Evolutionary conservation across 2,888 invertebrate species (phyloP).

Genomic region (Aphodius sticticus): DNA sequence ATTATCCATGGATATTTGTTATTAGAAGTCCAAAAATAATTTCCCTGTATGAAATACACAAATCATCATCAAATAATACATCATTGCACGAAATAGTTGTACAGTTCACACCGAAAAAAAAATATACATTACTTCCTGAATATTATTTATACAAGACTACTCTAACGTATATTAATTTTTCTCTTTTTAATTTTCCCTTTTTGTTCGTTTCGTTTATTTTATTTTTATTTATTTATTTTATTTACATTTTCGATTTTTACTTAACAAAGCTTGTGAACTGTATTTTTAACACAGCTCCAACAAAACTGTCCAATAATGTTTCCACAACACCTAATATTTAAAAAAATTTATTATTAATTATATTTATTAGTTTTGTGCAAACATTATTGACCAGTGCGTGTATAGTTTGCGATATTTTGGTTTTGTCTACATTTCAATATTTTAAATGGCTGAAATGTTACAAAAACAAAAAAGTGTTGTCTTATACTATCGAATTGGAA

Average conservation of each 20-base stretch:
- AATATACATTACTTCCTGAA: conserved; percentile 10
- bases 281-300: conserved; percentile 37
- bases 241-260: conserved; percentile 33
- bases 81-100: not conserved
- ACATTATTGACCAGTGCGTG: not conserved
- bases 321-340: not conserved
- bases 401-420: not conserved
- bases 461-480: not conserved
- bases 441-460: not conserved
- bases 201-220: conserved; percentile 24
- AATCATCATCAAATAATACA: too few species aligned
- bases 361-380: not conserved
- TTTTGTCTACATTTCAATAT: not conserved
- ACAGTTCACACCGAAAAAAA: conserved; percentile 19
- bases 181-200: conserved; percentile 15
- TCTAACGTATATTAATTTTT: conserved; percentile 17
- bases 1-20: too few species aligned
- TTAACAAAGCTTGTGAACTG: conserved; percentile 43
- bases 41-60: too few species aligned
- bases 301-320: not conserved
- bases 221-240: conserved; percentile 24
- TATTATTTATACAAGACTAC: conserved; percentile 15
- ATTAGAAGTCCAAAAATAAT: too few species aligned
- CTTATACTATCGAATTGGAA: not conserved
- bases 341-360: not conserved